Conservation (phyloP, 2,888 invertebrate species). For the Caenorhabditis sp. region DNA sequence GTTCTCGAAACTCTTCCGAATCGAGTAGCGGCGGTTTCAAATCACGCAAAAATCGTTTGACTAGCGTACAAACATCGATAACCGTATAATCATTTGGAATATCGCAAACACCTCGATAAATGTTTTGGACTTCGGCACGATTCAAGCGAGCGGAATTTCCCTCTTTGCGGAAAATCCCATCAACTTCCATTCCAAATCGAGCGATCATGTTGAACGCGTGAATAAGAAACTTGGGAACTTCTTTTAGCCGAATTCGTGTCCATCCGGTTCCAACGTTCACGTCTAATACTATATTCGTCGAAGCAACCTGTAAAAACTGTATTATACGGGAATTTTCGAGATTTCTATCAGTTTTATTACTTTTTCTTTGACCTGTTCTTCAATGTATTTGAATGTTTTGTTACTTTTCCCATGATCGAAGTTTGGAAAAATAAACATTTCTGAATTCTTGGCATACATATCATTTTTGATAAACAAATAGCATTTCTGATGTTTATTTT, state of each 20-base stretch:
- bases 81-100: slow-evolving; percentile 53
- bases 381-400: neutral
- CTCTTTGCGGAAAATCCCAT: slow-evolving; percentile 61
- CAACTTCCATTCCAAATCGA: slow-evolving; percentile 42
- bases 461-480: too few species aligned
- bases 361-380: too few species aligned
- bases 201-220: slow-evolving; percentile 55
- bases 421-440: too few species aligned
- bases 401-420: too few species aligned
- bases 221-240: slow-evolving; percentile 53
- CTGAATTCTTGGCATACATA: too few species aligned
- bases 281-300: slow-evolving; percentile 27
- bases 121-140: slow-evolving; percentile 25
- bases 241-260: slow-evolving; percentile 34
- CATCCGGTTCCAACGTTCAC: slow-evolving; percentile 34
- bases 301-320: slow-evolving; percentile 20
- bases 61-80: slow-evolving; percentile 57
- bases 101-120: slow-evolving; percentile 40
- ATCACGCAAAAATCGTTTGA: slow-evolving; percentile 59
- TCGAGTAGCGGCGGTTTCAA: slow-evolving; percentile 38
- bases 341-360: neutral
- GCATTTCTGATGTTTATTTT: too few species aligned
- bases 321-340: too few species aligned
- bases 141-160: slow-evolving; percentile 50
- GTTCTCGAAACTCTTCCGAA: slow-evolving; percentile 37